Percentiles rank a stretch among this genome's conserved stretches.
Evolutionary conservation across 2,888 invertebrate species (phyloP).

Genomic region (Protodeltote pygarga): DNA sequence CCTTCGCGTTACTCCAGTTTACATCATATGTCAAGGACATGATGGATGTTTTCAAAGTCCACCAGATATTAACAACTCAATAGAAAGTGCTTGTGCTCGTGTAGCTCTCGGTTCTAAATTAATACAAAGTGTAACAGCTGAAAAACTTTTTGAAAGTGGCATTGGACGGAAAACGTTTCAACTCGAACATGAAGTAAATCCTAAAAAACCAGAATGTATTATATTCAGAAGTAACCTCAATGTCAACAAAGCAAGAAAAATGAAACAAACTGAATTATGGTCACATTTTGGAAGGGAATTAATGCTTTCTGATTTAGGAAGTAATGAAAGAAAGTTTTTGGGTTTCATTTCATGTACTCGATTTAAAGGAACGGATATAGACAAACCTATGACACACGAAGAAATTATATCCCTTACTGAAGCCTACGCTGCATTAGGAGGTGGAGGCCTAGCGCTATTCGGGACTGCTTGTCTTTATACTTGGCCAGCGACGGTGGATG

Average conservation of each 20-base stretch:
- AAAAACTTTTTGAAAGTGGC: conserved; percentile 93
- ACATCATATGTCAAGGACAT: conserved; percentile 93
- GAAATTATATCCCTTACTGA: conserved; percentile 90
- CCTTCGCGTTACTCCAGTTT: conserved; percentile 91
- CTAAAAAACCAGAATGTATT: conserved; percentile 88
- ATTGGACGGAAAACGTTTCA: conserved; percentile 93
- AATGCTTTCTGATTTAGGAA: conserved; percentile 89
- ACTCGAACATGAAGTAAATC: conserved; percentile 89
- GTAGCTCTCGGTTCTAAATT: conserved; percentile 92
- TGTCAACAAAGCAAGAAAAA: conserved; percentile 89
- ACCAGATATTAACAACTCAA: conserved; percentile 87
- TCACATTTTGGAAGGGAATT: conserved; percentile 94
- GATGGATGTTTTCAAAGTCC: conserved; percentile 93
- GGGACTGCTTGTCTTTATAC: conserved; percentile 96
- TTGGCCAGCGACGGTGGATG: conserved; percentile 92
- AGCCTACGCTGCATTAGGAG: conserved; percentile 96
- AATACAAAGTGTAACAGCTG: conserved; percentile 94
- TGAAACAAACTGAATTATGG: conserved; percentile 94
- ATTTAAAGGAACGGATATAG: conserved; percentile 89
- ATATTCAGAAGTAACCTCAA: conserved; percentile 91
- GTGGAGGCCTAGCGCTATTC: conserved; percentile 96
- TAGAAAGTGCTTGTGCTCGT: conserved; percentile 91
- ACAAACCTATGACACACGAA: conserved; percentile 89
- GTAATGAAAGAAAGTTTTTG: conserved; percentile 92
- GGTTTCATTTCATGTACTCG: conserved; percentile 96